These are phyloP conservation scores for Leistus spinibarbis DNA, from an alignment of 2,888 invertebrate species.

Conservation along the genomic window DNA sequence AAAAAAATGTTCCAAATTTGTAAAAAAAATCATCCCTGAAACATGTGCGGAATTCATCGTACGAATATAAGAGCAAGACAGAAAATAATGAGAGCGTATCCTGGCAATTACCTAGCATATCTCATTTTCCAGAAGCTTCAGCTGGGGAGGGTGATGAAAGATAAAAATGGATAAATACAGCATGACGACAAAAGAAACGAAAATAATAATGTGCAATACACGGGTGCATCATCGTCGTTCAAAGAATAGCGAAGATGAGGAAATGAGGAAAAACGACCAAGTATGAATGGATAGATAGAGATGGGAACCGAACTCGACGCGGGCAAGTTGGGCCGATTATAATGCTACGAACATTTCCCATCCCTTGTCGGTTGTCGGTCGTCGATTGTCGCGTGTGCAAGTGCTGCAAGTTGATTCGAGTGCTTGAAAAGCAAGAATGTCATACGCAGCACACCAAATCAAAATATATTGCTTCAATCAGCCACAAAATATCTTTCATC, in stretches of 20 bases:
- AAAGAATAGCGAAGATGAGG: slow-evolving; percentile 34
- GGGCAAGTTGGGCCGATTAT: slow-evolving; percentile 32
- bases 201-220: slow-evolving; percentile 23
- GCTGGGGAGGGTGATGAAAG: not conserved
- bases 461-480: not conserved
- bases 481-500: not conserved
- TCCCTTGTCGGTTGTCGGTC: not conserved
- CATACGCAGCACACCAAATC: not conserved
- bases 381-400: not conserved
- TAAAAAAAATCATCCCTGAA: too few relatives aligned
- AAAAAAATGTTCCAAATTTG: too few relatives aligned
- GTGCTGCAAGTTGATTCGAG: not conserved
- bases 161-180: not conserved
- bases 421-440: not conserved
- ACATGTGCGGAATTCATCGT: too few relatives aligned
- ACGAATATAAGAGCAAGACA: not conserved
- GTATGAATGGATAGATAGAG: not conserved
- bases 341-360: not conserved
- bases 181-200: slow-evolving; percentile 3
- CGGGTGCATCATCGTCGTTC: slow-evolving; percentile 36
- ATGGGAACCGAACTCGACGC: slow-evolving; percentile 22
- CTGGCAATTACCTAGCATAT: slow-evolving; percentile 20
- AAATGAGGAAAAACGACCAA: slow-evolving; percentile 34
- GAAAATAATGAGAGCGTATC: slow-evolving; percentile 5
- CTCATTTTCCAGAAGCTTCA: slow-evolving; percentile 16